phyloP scores from a whole-genome alignment of 2,888 invertebrate species.

The Erebia ligea region DNA sequence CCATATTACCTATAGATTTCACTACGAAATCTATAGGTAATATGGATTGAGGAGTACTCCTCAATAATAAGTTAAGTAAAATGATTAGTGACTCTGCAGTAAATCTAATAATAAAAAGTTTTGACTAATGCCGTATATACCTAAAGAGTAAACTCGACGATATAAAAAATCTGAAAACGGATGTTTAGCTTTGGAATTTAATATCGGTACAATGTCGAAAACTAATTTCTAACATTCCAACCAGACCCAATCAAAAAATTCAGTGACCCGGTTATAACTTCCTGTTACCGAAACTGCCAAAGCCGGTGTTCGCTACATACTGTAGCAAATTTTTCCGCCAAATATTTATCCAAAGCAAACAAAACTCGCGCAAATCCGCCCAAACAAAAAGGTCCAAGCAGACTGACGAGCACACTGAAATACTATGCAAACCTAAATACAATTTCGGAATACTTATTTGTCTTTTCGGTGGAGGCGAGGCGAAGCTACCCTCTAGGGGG shows the following conservation, averaged over 20 bases:
- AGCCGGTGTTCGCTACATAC: background rate
- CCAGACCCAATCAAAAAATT: background rate
- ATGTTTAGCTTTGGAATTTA: background rate
- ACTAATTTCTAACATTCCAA: background rate
- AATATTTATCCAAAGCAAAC: background rate
- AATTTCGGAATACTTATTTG: too few relatives aligned
- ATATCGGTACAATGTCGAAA: background rate
- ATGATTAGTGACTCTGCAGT: too few relatives aligned
- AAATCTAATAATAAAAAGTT: too few relatives aligned
- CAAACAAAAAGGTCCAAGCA: background rate
- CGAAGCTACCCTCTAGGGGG: too few relatives aligned
- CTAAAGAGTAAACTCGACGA: background rate
- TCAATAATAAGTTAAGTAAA: too few relatives aligned
- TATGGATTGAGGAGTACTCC: too few relatives aligned
- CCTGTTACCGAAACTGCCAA: background rate
- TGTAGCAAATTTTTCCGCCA: background rate
- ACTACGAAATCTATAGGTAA: too few relatives aligned
- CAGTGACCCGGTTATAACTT: constrained; percentile 1
- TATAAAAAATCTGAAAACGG: background rate
- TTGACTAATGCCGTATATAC: too few relatives aligned
- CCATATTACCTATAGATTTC: too few relatives aligned
- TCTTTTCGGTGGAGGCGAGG: too few relatives aligned
- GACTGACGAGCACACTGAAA: background rate
- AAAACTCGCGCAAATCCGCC: background rate
- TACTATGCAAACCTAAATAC: too few relatives aligned